Evolutionary conservation across 2,888 invertebrate species (phyloP).

Genomic region (Synergus japonicus): DNA sequence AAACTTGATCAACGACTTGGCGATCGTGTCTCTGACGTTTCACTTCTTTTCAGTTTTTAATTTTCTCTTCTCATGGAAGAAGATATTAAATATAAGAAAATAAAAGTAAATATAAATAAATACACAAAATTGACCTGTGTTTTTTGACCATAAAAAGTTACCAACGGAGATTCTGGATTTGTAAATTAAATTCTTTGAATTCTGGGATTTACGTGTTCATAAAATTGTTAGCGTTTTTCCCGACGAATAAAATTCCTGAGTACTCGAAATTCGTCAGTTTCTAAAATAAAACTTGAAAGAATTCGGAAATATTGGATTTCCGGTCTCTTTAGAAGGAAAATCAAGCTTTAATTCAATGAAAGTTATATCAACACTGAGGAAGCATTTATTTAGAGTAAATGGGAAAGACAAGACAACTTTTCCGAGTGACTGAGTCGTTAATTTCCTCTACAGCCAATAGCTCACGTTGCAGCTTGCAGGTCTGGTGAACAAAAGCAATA

Average conservation of each 20-base stretch:
- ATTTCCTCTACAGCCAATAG: constrained; percentile 11
- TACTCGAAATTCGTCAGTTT: no score
- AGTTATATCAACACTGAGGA: background rate
- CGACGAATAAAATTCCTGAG: no score
- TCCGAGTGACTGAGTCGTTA: constrained; percentile 2
- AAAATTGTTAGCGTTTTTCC: no score
- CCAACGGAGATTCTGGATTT: no score
- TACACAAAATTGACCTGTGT: no score
- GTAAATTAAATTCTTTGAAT: no score
- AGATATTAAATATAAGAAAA: no score
- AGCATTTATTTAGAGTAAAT: constrained; percentile 7
- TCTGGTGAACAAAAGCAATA: constrained; percentile 27
- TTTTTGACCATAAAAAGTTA: no score
- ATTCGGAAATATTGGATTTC: background rate
- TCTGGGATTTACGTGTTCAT: no score
- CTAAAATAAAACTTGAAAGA: background rate
- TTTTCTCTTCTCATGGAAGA: background rate
- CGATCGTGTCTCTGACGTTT: constrained; percentile 10
- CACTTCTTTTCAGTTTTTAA: background rate
- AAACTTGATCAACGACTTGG: constrained; percentile 10
- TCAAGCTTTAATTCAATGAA: background rate
- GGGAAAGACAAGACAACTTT: background rate
- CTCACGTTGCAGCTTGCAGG: constrained; percentile 4
- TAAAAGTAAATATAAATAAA: no score
- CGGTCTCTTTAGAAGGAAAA: background rate